These are phyloP conservation scores for Hirundichthys speculiger DNA, from an alignment of 2,113 vertebrate genomes.

Conservation along the genomic window DNA sequence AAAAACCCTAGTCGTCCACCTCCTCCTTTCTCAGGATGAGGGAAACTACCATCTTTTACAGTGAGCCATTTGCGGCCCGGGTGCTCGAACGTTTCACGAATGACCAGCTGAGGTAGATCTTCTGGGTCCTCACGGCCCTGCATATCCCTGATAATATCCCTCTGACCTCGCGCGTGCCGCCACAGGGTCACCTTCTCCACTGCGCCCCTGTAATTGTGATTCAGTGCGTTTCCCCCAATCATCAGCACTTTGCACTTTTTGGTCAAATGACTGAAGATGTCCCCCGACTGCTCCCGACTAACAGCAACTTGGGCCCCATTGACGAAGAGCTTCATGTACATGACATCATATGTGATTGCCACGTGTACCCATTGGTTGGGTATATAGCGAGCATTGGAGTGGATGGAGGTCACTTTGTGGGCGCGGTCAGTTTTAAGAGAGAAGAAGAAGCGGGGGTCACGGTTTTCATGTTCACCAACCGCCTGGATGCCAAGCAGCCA, in stretches of 20 bases:
- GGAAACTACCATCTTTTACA: slow-evolving; percentile 91
- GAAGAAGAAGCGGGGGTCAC: slow-evolving; percentile 98
- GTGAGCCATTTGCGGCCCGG: slow-evolving; percentile 90
- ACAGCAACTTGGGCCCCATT: slow-evolving; percentile 95
- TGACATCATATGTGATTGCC: slow-evolving; percentile 91
- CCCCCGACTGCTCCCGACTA: slow-evolving; percentile 92
- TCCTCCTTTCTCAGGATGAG: slow-evolving; percentile 82
- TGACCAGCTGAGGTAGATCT: slow-evolving; percentile 90
- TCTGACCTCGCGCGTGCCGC: slow-evolving; percentile 89
- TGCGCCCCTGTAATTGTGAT: slow-evolving; percentile 93
- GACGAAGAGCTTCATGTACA: slow-evolving; percentile 93
- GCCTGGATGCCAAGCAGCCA: slow-evolving; percentile 97
- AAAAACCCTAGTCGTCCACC: slow-evolving; percentile 73
- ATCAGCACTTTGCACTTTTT: slow-evolving; percentile 97
- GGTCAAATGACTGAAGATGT: slow-evolving; percentile 93
- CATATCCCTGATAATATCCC: slow-evolving; percentile 91
- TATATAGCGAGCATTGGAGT: slow-evolving; percentile 88
- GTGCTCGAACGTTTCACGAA: slow-evolving; percentile 93
- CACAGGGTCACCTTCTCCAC: slow-evolving; percentile 91
- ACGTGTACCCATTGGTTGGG: slow-evolving; percentile 93
- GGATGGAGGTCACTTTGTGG: slow-evolving; percentile 91
- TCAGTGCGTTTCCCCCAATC: slow-evolving; percentile 92
- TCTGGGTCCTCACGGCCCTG: slow-evolving; percentile 79
- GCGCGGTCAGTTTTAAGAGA: slow-evolving; percentile 98
- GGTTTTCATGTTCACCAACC: slow-evolving; percentile 91